Evolutionary conservation across 2,113 vertebrate species (phyloP).

Genomic region (Pseudolaguvia tuberculata): DNA sequence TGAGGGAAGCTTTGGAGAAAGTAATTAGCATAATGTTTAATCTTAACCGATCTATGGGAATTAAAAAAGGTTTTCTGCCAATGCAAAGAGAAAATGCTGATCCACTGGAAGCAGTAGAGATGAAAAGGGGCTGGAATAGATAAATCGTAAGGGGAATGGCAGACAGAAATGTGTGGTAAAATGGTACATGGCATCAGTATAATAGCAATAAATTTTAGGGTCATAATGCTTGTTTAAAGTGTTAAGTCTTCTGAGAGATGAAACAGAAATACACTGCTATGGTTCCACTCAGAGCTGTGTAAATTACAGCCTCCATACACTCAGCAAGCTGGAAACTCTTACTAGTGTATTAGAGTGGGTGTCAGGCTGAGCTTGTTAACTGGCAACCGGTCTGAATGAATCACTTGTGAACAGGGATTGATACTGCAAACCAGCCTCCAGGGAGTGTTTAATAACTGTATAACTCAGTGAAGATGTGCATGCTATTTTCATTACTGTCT

Average conservation of each 20-base stretch:
- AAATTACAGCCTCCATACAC: constrained; percentile 29
- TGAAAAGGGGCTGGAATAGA: background rate
- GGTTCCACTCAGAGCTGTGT: constrained; percentile 29
- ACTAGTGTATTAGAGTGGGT: constrained; percentile 52
- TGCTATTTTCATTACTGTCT: constrained; percentile 17
- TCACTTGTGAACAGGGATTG: constrained; percentile 54
- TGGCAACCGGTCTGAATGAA: constrained; percentile 46
- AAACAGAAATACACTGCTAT: constrained; percentile 46
- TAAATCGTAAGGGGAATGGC: background rate
- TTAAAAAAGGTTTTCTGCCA: constrained; percentile 2
- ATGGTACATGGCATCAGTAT: background rate
- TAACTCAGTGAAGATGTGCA: constrained; percentile 44
- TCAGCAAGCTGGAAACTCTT: constrained; percentile 43
- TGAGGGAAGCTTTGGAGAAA: background rate
- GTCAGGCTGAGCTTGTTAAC: constrained; percentile 57
- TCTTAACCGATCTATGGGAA: constrained; percentile 42
- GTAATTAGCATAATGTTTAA: constrained; percentile 43
- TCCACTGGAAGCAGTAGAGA: constrained; percentile 11
- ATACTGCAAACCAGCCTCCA: constrained; percentile 44
- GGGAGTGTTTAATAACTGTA: constrained; percentile 53
- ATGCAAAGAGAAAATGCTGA: constrained; percentile 16
- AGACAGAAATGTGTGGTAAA: constrained; percentile 2
- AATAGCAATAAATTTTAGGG: background rate
- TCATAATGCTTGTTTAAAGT: background rate
- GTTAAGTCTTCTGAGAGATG: constrained; percentile 1